phyloP scores from a whole-genome alignment of 2,797 vertebrate genomes.

The Myotis vivesi region DNA sequence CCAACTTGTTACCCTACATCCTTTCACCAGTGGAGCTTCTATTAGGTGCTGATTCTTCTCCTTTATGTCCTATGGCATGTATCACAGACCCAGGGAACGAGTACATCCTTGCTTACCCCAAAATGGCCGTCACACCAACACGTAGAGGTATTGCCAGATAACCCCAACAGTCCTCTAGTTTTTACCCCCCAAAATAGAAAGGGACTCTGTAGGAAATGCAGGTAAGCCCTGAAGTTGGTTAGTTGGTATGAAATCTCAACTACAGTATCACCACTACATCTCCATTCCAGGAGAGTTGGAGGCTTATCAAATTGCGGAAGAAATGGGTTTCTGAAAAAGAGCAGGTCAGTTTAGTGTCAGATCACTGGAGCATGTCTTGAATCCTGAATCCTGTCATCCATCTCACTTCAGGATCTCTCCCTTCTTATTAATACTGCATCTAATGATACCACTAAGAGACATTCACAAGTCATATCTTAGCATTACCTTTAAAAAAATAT shows the following conservation, averaged over 20 bases:
- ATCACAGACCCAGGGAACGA: neutral
- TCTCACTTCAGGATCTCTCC: neutral
- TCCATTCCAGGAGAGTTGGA: neutral
- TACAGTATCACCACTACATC: neutral
- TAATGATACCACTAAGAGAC: neutral
- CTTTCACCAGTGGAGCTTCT: neutral
- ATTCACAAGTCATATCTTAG: neutral
- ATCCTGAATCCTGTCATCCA: constrained; percentile 33
- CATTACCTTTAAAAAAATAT: neutral
- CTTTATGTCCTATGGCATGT: neutral
- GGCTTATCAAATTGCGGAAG: neutral
- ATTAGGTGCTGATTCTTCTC: neutral
- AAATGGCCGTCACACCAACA: neutral
- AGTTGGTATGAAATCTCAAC: neutral
- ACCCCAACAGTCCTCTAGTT: neutral
- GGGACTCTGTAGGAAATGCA: neutral
- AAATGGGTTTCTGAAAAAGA: constrained; percentile 52
- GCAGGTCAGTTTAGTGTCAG: neutral
- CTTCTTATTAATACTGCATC: neutral
- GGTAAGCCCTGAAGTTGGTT: neutral
- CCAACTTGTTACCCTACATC: neutral
- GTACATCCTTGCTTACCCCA: neutral
- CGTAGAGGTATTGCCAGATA: neutral
- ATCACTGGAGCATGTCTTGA: constrained; percentile 29
- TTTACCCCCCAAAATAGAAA: neutral